Percentiles rank a stretch among this genome's conserved stretches.
These are phyloP conservation scores for Formica exsecta DNA, from an alignment of 1,140 invertebrate species.

Conservation along the genomic window DNA sequence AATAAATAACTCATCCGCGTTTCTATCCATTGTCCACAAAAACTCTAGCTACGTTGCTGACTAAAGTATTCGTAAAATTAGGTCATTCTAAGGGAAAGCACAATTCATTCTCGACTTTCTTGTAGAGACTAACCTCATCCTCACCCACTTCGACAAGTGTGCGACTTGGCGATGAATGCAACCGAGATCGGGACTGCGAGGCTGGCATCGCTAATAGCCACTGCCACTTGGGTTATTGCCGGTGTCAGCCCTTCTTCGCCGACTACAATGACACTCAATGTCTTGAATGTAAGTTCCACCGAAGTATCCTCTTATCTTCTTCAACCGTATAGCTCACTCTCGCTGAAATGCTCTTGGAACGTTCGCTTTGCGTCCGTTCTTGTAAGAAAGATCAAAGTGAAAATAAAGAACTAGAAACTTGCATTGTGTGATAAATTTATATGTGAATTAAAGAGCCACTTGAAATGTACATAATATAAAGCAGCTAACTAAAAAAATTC, in stretches of 20 bases:
- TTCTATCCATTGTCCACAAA: not conserved
- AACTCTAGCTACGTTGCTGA: not conserved
- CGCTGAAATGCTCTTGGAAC: not conserved
- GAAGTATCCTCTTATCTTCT: slow-evolving; percentile 18
- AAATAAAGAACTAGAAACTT: too few relatives aligned
- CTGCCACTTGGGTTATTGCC: slow-evolving; percentile 88
- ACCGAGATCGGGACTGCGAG: slow-evolving; percentile 88
- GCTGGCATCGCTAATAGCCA: slow-evolving; percentile 86
- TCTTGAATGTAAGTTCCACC: slow-evolving; percentile 89
- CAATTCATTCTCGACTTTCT: slow-evolving; percentile 48
- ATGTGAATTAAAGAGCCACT: not conserved
- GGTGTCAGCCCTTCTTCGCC: slow-evolving; percentile 90
- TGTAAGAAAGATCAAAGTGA: not conserved
- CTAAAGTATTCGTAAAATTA: not conserved
- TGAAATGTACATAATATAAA: too few relatives aligned
- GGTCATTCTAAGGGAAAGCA: not conserved
- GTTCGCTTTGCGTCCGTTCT: not conserved
- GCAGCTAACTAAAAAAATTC: too few relatives aligned
- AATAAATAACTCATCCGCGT: too few relatives aligned
- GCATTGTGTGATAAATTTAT: too few relatives aligned
- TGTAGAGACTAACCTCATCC: slow-evolving; percentile 62
- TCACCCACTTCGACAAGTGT: slow-evolving; percentile 65
- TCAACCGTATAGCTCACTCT: slow-evolving; percentile 9
- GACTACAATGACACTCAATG: slow-evolving; percentile 89
- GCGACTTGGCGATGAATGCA: slow-evolving; percentile 82